Conservation (phyloP, 2,888 invertebrate genomes). For the Thecophora atra region DNA sequence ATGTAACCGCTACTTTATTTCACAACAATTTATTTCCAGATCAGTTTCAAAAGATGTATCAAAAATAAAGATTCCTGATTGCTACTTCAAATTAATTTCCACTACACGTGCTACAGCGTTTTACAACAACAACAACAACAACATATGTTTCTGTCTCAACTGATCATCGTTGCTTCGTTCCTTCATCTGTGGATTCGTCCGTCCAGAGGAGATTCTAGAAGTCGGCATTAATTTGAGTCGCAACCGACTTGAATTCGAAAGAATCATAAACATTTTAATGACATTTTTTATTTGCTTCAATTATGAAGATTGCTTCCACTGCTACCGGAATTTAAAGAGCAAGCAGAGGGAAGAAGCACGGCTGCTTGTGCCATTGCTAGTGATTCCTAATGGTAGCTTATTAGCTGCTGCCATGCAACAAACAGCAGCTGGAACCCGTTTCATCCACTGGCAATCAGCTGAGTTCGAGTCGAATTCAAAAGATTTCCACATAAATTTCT, state of each 20-base stretch:
- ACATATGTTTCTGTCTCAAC: not conserved
- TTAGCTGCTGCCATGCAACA: slow-evolving; percentile 6
- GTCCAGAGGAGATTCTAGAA: slow-evolving; percentile 38
- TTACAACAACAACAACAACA: not conserved
- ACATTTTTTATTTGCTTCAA: slow-evolving; percentile 34
- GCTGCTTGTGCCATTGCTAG: too few species aligned
- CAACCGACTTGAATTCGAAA: slow-evolving; percentile 27
- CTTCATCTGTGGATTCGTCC: not conserved
- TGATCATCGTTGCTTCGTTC: too few species aligned
- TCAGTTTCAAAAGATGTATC: too few species aligned
- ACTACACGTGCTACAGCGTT: not conserved
- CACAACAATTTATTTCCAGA: too few species aligned
- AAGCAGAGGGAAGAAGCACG: not conserved
- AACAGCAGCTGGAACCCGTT: slow-evolving; percentile 24
- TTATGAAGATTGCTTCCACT: slow-evolving; percentile 39
- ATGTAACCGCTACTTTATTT: too few species aligned
- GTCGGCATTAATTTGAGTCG: slow-evolving; percentile 32
- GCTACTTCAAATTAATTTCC: not conserved
- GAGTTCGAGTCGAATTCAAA: slow-evolving; percentile 10
- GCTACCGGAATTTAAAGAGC: slow-evolving; percentile 37
- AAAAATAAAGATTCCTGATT: not conserved
- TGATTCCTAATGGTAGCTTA: slow-evolving; percentile 3
- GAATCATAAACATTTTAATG: slow-evolving; percentile 24
- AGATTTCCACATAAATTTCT: slow-evolving; percentile 31
- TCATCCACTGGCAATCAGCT: not conserved